phyloP scores from a whole-genome alignment of 2,888 invertebrate genomes.

The Drosophila neonasuta region DNA sequence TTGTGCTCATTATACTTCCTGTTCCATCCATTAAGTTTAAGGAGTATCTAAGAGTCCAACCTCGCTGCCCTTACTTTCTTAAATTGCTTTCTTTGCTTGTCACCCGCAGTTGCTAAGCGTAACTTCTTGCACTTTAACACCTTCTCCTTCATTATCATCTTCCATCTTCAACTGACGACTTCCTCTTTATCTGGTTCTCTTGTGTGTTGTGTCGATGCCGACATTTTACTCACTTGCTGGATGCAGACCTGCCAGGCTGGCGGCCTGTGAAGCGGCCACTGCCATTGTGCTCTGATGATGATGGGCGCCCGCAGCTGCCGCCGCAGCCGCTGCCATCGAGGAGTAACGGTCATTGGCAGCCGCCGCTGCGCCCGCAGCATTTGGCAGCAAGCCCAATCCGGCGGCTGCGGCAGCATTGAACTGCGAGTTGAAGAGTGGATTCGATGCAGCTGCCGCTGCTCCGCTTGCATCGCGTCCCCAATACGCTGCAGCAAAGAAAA shows the following conservation, averaged over 20 bases:
- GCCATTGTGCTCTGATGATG: conserved; percentile 88
- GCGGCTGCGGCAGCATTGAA: conserved; percentile 82
- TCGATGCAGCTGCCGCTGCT: conserved; percentile 82
- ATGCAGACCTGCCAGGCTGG: conserved; percentile 88
- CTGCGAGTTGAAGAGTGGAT: conserved; percentile 82
- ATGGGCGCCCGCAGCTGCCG: conserved; percentile 82
- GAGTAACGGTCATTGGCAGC: conserved; percentile 82
- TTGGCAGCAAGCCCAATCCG: conserved; percentile 80
- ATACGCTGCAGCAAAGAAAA: conserved; percentile 85
- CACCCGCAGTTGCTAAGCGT: not conserved
- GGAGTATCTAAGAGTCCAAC: not conserved
- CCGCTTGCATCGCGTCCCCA: conserved; percentile 87
- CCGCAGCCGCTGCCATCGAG: conserved; percentile 81
- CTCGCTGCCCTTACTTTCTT: not conserved
- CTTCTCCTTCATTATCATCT: not conserved
- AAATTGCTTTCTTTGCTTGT: not conserved
- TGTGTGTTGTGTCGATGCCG: conserved; percentile 53
- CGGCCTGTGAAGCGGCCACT: conserved; percentile 93
- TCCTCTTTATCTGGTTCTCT: not conserved
- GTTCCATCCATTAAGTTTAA: not conserved
- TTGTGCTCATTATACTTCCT: too few relatives aligned
- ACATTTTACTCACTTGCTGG: conserved; percentile 86
- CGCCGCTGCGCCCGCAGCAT: conserved; percentile 81
- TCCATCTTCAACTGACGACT: not conserved
- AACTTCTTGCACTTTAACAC: not conserved